Conservation (phyloP, 2,797 vertebrate species). For the Pangasius mekongensis region DNA sequence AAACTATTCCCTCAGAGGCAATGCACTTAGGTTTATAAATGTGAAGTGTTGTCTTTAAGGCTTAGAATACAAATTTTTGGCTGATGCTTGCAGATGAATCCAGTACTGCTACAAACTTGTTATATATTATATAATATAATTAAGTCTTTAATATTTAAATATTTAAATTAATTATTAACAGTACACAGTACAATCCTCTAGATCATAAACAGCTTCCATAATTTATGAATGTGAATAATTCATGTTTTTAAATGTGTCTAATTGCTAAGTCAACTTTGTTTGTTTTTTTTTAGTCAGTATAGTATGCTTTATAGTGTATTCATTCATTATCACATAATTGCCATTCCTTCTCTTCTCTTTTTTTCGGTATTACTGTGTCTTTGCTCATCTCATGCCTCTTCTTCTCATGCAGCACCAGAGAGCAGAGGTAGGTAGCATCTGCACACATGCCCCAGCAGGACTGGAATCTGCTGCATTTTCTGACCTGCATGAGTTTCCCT, state of each 20-base stretch:
- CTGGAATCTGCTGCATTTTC: slow-evolving; percentile 25
- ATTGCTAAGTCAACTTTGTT: no score
- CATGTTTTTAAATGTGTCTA: background rate
- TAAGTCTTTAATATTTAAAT: no score
- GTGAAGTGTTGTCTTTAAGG: background rate
- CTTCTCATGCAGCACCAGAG: slow-evolving; percentile 66
- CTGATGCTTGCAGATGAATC: background rate
- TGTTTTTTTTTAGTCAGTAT: background rate
- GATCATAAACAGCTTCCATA: slow-evolving; percentile 3
- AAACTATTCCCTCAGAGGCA: background rate
- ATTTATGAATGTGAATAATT: slow-evolving; percentile 1
- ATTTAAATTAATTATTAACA: background rate
- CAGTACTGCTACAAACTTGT: background rate
- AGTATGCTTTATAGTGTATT: slow-evolving; percentile 11
- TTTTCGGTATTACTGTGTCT: background rate
- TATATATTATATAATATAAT: background rate
- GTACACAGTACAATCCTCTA: background rate
- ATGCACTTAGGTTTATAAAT: background rate
- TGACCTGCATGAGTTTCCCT: slow-evolving; percentile 32
- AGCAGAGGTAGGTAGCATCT: slow-evolving; percentile 72
- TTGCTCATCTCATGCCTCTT: slow-evolving; percentile 33
- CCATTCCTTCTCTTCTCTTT: slow-evolving; percentile 3
- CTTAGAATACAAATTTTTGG: background rate
- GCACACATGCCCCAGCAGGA: slow-evolving; percentile 44
- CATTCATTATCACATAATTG: slow-evolving; percentile 12